Evolutionary conservation across 1,140 invertebrate species (phyloP).

Genomic region (Notospermus geniculatus): DNA sequence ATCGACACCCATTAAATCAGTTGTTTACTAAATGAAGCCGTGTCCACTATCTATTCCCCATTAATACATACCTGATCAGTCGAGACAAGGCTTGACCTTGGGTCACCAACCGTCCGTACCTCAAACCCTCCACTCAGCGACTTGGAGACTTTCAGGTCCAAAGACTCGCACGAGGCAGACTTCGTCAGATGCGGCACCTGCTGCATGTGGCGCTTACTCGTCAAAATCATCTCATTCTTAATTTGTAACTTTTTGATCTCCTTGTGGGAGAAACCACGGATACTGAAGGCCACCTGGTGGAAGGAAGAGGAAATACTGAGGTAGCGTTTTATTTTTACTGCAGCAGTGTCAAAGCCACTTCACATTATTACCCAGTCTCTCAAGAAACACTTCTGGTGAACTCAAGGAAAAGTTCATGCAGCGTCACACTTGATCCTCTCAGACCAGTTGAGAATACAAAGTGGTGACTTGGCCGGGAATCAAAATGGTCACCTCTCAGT

Average conservation of each 20-base stretch:
- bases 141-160: conserved; percentile 5
- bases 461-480: too few species aligned
- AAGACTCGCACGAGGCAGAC: conserved; percentile 1
- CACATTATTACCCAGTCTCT: too few species aligned
- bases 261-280: conserved; percentile 83
- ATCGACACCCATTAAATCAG: too few species aligned
- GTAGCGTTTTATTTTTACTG: too few species aligned
- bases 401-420: too few species aligned
- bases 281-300: conserved; percentile 76
- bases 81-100: background rate
- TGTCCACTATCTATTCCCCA: too few species aligned
- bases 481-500: too few species aligned
- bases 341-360: too few species aligned
- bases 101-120: background rate
- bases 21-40: too few species aligned
- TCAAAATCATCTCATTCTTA: conserved; percentile 87
- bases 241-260: conserved; percentile 88
- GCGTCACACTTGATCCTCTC: too few species aligned
- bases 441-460: too few species aligned
- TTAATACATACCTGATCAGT: background rate
- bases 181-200: conserved; percentile 8
- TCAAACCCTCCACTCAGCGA: background rate
- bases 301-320: background rate
- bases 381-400: too few species aligned
- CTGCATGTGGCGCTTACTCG: conserved; percentile 63